Percentiles rank a stretch among this genome's conserved stretches.
phyloP scores from a whole-genome alignment of 1,140 invertebrate species.

The Potamilus streckersoni region DNA sequence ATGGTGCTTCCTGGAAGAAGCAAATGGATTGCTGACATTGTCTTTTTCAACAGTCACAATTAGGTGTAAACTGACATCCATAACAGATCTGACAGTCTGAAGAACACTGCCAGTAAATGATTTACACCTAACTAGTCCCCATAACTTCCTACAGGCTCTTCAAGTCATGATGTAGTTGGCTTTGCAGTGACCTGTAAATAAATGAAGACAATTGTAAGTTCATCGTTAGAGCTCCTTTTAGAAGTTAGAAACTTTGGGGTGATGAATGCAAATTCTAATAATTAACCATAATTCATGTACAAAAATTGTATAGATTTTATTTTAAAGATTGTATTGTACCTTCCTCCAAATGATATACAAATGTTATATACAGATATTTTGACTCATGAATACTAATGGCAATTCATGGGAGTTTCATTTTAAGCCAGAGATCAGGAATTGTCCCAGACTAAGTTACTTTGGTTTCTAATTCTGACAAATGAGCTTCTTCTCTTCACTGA shows the following conservation, averaged over 20 bases:
- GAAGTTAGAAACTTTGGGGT: neutral
- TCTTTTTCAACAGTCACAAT: too few relatives aligned
- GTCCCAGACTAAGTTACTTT: too few relatives aligned
- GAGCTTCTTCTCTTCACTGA: too few relatives aligned
- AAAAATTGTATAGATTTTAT: neutral
- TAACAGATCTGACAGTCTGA: too few relatives aligned
- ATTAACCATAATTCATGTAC: neutral
- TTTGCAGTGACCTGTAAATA: slow-evolving; percentile 26
- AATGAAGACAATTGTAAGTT: neutral
- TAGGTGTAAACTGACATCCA: too few relatives aligned
- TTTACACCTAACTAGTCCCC: too few relatives aligned
- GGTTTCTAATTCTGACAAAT: neutral
- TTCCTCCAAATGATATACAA: neutral
- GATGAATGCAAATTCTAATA: neutral
- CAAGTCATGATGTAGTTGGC: slow-evolving; percentile 19
- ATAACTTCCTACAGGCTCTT: neutral
- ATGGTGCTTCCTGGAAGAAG: too few relatives aligned
- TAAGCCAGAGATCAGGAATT: neutral
- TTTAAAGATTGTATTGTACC: neutral
- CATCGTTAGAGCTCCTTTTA: neutral
- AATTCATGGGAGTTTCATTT: too few relatives aligned
- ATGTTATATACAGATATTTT: too few relatives aligned
- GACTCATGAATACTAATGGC: too few relatives aligned
- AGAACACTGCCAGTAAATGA: too few relatives aligned
- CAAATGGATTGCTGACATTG: too few relatives aligned